Percentiles rank a stretch among this genome's conserved stretches.
Evolutionary conservation across 2,888 invertebrate species (phyloP).

Genomic region (Lepidocyrtinus sp.): DNA sequence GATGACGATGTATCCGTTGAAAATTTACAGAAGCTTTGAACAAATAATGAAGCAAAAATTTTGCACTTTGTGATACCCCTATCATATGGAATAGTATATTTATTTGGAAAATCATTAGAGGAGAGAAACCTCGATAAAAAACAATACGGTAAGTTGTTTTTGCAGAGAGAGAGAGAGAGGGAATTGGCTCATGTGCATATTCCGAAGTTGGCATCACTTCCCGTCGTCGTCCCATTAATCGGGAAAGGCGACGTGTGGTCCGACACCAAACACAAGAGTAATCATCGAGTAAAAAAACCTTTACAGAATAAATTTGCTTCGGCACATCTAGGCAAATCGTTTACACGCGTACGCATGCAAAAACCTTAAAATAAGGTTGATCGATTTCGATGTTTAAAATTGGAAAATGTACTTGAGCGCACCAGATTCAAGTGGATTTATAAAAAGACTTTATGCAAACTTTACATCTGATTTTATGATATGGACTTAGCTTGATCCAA

Average conservation of each 20-base stretch:
- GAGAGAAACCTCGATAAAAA: conserved; percentile 10
- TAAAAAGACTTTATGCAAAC: too few relatives aligned
- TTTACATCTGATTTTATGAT: too few relatives aligned
- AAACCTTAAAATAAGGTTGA: conserved; percentile 5
- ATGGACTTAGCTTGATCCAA: too few relatives aligned
- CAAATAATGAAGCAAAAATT: not conserved
- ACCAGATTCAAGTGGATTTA: too few relatives aligned
- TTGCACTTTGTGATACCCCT: not conserved
- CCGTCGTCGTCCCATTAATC: conserved; percentile 47
- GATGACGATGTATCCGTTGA: conserved; percentile 47
- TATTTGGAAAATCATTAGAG: conserved; percentile 7
- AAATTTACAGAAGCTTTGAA: conserved; percentile 11
- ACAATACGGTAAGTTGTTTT: not conserved
- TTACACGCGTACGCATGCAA: conserved; percentile 14
- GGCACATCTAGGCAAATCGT: not conserved
- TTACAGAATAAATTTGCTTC: conserved; percentile 10
- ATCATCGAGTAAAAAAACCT: conserved; percentile 15
- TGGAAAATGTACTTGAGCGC: too few relatives aligned
- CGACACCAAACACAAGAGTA: conserved; percentile 30
- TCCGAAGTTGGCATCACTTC: conserved; percentile 43
- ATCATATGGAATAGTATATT: not conserved
- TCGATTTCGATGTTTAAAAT: not conserved
- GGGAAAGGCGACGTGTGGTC: conserved; percentile 52
- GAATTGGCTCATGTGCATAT: conserved; percentile 4
- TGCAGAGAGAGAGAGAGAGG: not conserved